These are phyloP conservation scores for Sebastes kiyomatsui DNA, from an alignment of 2,797 vertebrate species.

Conservation along the genomic window DNA sequence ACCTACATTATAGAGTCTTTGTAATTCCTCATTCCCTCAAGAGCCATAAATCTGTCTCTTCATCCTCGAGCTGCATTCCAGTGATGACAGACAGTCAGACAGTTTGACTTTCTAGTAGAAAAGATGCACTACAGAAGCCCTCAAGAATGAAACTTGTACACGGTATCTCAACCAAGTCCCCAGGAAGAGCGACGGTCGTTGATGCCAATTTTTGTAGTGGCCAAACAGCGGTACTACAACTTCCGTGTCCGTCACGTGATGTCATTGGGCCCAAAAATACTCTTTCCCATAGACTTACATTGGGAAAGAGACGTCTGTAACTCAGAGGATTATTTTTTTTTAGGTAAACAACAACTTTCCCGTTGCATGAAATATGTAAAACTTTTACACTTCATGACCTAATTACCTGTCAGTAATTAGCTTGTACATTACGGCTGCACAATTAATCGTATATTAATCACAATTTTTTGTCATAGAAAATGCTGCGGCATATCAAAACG, in stretches of 20 bases:
- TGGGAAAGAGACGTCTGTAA: fast-evolving
- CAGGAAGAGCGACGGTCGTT: too few species aligned
- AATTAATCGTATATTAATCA: fast-evolving
- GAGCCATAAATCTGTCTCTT: background rate
- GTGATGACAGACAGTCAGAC: background rate
- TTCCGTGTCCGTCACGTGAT: too few species aligned
- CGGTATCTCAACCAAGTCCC: background rate
- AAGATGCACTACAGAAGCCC: background rate
- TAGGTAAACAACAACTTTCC: background rate
- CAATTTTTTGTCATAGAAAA: too few species aligned
- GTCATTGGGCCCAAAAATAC: too few species aligned
- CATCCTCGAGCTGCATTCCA: background rate
- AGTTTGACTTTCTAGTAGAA: background rate
- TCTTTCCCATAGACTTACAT: too few species aligned
- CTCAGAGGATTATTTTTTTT: too few species aligned
- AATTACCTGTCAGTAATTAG: background rate
- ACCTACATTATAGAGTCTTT: background rate
- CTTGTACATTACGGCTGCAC: background rate
- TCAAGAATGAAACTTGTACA: background rate
- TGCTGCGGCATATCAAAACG: too few species aligned
- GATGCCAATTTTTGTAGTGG: too few species aligned
- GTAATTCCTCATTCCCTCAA: background rate
- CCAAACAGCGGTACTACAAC: too few species aligned
- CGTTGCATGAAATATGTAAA: background rate
- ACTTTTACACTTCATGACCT: background rate